Base-by-base conservation (phyloP, 2,888 invertebrate genomes). In the Chrysolina americana region DNA sequence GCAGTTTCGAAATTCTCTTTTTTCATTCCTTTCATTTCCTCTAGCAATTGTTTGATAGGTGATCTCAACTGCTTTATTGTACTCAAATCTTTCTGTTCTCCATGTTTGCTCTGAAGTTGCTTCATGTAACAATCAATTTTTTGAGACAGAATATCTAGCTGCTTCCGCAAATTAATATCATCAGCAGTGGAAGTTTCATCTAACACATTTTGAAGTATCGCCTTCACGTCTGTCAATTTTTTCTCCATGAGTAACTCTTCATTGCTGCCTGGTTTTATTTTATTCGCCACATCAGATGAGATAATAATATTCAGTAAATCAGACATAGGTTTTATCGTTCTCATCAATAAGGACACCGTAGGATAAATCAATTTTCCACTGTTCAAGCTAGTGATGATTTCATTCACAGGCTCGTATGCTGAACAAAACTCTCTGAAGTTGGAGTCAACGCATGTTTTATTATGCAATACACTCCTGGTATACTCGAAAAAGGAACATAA, bases 11-110 rank as follows among this genome's bases (percentile, higher is more conserved):
- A 59, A 41, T 68, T 44, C 5, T 76, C 66, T 9, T 41, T 65
- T 9, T 64, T 65, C 50, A 82, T 71, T 41, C 81, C 74, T n/a
- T 70, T 75, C 17, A 79, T 70, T 75, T 83, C 82, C 66, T 82
- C 82, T 19, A 71, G 50, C 17, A 83, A 63, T 63, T 83, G 83
- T 17, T 65, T 23, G 9, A 81, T 47, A 23, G 81, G 81, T 28
- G 81, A 28, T 66, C 68, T 79, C 53, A 83, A 59, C 48, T 74
- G 65, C 65, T 71, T 74, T 21, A 78, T 63, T 17, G 66, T 41
- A n/a, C n/a, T 41, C 28, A 75, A 41, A 68, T 78, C 78, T 50
- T 23, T 71, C 65, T 68, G 72, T 48, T 68, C 73, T 56, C 1
- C 17, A 9, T 10, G 65, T 72, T 68, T 41, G 13, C 56, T 71